Evolutionary conservation across 2,113 vertebrate species (phyloP).

Genomic region (Serilophus lunatus): DNA sequence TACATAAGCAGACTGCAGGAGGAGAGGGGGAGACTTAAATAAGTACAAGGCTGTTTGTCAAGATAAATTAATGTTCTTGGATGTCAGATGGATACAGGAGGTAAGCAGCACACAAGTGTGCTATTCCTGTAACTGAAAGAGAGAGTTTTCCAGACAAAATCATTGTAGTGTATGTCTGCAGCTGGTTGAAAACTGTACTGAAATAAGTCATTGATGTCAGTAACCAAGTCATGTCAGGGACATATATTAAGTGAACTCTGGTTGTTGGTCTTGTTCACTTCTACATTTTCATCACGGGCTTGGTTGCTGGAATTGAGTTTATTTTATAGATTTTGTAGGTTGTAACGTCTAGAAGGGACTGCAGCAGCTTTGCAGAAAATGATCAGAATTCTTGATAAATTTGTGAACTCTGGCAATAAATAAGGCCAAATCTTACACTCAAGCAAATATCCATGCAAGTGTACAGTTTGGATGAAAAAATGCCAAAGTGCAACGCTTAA

Average conservation of each 20-base stretch:
- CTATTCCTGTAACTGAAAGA: not conserved
- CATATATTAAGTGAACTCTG: not conserved
- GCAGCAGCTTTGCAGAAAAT: not conserved
- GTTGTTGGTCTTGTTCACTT: not conserved
- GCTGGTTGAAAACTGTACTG: not conserved
- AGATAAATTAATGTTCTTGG: not conserved
- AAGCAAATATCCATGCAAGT: not conserved
- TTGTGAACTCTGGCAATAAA: not conserved
- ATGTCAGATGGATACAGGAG: not conserved
- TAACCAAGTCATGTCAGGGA: not conserved
- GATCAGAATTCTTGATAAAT: not conserved
- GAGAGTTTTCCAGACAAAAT: not conserved
- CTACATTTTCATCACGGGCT: not conserved
- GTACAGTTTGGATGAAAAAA: not conserved
- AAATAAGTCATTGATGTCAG: not conserved
- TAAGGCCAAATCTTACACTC: not conserved
- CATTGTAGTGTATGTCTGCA: not conserved
- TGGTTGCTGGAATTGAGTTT: not conserved
- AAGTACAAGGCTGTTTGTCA: not conserved
- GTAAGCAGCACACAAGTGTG: not conserved
- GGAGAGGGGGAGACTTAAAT: not conserved
- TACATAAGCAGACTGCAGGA: not conserved
- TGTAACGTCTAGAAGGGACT: not conserved
- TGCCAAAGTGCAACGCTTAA: not conserved
- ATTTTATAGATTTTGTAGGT: not conserved